Percentiles rank a stretch among this genome's conserved stretches.
These are phyloP conservation scores for Zeus faber DNA, from an alignment of 2,113 vertebrate genomes.

Conservation along the genomic window DNA sequence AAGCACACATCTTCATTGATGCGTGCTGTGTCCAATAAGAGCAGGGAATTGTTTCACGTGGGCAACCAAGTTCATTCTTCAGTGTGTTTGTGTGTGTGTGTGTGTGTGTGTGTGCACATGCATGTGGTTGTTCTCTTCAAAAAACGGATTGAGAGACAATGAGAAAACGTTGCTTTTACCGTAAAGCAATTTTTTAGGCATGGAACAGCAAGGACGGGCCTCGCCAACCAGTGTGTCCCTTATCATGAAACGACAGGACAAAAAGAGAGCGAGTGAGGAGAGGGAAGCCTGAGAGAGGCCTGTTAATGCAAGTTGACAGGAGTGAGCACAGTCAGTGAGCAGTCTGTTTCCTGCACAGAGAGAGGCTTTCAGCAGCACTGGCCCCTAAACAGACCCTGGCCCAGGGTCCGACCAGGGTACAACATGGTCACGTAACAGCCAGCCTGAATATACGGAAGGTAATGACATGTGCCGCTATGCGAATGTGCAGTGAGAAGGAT, in stretches of 20 bases:
- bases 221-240: not conserved
- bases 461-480: constrained; percentile 6
- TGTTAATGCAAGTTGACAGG: constrained; percentile 67
- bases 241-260: not conserved
- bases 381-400: constrained; percentile 26
- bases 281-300: constrained; percentile 19
- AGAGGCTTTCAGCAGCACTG: constrained; percentile 48
- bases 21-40: constrained; percentile 11
- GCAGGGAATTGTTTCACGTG: constrained; percentile 12
- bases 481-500: too few species aligned
- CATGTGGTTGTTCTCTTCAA: not conserved
- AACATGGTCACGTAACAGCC: constrained; percentile 25
- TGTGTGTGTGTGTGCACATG: not conserved
- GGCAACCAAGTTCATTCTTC: too few species aligned
- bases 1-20: constrained; percentile 16
- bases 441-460: constrained; percentile 5
- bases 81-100: not conserved
- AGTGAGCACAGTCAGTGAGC: constrained; percentile 69
- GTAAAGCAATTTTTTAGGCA: too few species aligned
- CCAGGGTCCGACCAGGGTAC: constrained; percentile 15
- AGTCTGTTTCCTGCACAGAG: constrained; percentile 63
- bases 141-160: not conserved
- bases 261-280: constrained; percentile 20
- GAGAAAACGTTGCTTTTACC: too few species aligned
- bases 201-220: too few species aligned